Conservation (phyloP, 37 sponge, comb jelly and placozoan genomes). For the Bolinopsis microptera region DNA sequence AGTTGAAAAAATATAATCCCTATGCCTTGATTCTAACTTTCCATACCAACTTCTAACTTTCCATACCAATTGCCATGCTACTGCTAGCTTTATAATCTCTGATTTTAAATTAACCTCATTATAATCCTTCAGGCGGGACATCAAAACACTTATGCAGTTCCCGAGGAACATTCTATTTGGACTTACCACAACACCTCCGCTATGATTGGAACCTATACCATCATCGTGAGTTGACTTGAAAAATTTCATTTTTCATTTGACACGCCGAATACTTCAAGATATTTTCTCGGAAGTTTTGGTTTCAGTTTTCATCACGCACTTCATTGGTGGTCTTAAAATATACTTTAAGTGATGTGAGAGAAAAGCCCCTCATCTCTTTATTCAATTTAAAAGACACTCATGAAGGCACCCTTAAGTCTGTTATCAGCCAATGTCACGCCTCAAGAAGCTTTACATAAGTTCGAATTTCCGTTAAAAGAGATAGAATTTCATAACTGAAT, state of each 20-base stretch:
- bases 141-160: not conserved
- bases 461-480: not conserved
- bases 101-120: no score
- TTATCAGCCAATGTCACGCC: not conserved
- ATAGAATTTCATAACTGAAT: not conserved
- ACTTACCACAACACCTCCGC: slow-evolving; percentile 33
- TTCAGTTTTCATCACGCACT: no score
- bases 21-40: no score
- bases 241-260: no score
- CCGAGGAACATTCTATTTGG: slow-evolving; percentile 2
- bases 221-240: not conserved
- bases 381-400: not conserved
- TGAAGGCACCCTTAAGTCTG: not conserved
- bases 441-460: not conserved
- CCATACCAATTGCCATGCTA: no score
- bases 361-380: not conserved
- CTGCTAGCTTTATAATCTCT: no score
- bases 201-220: slow-evolving; percentile 12
- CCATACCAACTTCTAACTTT: no score
- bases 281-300: no score
- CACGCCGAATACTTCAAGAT: no score
- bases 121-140: not conserved
- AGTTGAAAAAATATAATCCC: no score
- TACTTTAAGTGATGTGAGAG: not conserved
- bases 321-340: no score